phyloP scores from a whole-genome alignment of 1,140 invertebrate species.

The Apis mellifera region Amel_HAv3.1 CM009943.2:8897501-8898000 shows the following conservation, averaged over 20 bases:
- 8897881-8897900: constrained; percentile 6
- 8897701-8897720: constrained; percentile 24
- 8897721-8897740: constrained; percentile 48
- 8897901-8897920: not conserved
- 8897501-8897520: too few species aligned
- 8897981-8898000: not conserved
- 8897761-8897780: constrained; percentile 56
- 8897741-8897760: constrained; percentile 56
- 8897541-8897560: too few species aligned
- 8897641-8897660: too few species aligned
- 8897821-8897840: constrained; percentile 65
- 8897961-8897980: not conserved
- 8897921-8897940: constrained; percentile 14
- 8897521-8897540: too few species aligned
- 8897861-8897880: constrained; percentile 52
- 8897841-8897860: constrained; percentile 54
- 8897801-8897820: constrained; percentile 61
- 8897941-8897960: not conserved
- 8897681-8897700: constrained; percentile 7
- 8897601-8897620: too few species aligned
- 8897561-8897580: too few species aligned
- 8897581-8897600: too few species aligned
- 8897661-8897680: too few species aligned
- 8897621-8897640: too few species aligned
- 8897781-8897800: constrained; percentile 57